A percentile compares a stretch with the other conserved stretches of the same genome.
Conservation (phyloP, 2,797 vertebrate species). For the Masticophis lateralis region DNA sequence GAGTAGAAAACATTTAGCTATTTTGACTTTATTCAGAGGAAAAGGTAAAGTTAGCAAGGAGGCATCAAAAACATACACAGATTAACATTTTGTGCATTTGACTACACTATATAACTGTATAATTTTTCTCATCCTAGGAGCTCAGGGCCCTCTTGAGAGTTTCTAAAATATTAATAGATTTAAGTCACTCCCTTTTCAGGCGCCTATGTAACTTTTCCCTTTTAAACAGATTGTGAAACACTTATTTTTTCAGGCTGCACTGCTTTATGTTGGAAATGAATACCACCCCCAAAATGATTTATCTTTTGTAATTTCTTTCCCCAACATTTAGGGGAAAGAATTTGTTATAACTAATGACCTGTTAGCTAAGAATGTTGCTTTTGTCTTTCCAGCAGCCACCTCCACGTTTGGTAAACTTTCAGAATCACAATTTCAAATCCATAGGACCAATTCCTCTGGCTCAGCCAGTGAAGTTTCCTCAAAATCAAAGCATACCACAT, state of each 20-base stretch:
- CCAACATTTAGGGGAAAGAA: background rate
- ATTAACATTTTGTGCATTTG: background rate
- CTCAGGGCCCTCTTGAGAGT: background rate
- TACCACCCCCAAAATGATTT: background rate
- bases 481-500: conserved; percentile 68
- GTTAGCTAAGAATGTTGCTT: conserved; percentile 24
- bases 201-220: background rate
- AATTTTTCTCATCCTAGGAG: background rate
- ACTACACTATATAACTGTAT: background rate
- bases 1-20: background rate
- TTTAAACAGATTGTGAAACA: background rate
- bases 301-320: background rate
- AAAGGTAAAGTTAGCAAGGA: background rate
- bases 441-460: conserved; percentile 70
- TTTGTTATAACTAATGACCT: background rate
- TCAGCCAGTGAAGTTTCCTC: conserved; percentile 72
- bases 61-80: background rate
- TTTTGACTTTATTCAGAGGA: background rate
- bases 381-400: conserved; percentile 66
- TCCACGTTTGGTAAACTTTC: conserved; percentile 77
- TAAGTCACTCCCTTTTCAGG: background rate
- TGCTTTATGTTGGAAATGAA: background rate
- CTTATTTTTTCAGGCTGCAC: background rate
- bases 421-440: conserved; percentile 71
- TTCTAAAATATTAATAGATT: background rate